Evolutionary conservation across 2,797 vertebrate species (phyloP), one percentile per base, ranked within the genome.

Genomic region (Momotus momota): DNA sequence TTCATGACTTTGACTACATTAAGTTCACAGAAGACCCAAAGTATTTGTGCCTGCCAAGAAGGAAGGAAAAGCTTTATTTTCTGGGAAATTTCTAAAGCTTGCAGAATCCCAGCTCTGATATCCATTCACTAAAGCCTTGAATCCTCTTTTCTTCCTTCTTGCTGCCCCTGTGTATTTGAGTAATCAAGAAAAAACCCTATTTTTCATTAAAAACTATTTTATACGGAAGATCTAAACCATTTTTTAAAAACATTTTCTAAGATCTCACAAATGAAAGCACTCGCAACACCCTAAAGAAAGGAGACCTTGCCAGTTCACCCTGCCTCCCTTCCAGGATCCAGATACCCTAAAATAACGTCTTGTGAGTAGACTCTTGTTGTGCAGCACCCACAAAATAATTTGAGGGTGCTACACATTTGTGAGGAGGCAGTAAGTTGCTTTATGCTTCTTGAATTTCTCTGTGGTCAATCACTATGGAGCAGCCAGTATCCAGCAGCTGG

Each of bases 391-490:
- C 22, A 43, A 72, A 79, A 73, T 14, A 54, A 52, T 52, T 9
- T 58, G 45, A 82, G 38, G 38, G 33, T 72, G 29, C 29, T 62
- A 22, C 23, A 58, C 14, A 26, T 8, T 74, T n/a, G 15, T 33
- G 49, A 67, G 41, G 14, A 71, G n/a, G 12, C 45, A 58, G 7
- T 15, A 62, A 52, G 3, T 55, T 9, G 12, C 31, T 65, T 91
- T 38, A 46, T 18, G 46, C 35, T 75, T 21, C 33, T 23, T 66
- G 14, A 82, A 23, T 22, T 46, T 38, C 11, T 12, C 15, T 49
- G 22, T 7, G 43, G 27, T 10, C 9, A 52, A n/a, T 26, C 0
- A 0, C 20, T 35, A 8, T 3, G 13, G 49, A 74, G 18, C 38
- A 48, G 43, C 20, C 1, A 0, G 11, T 51, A 41, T 22, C 43